phyloP scores from a whole-genome alignment of 2,797 vertebrate genomes.

The Cirrhinus molitorella region DNA sequence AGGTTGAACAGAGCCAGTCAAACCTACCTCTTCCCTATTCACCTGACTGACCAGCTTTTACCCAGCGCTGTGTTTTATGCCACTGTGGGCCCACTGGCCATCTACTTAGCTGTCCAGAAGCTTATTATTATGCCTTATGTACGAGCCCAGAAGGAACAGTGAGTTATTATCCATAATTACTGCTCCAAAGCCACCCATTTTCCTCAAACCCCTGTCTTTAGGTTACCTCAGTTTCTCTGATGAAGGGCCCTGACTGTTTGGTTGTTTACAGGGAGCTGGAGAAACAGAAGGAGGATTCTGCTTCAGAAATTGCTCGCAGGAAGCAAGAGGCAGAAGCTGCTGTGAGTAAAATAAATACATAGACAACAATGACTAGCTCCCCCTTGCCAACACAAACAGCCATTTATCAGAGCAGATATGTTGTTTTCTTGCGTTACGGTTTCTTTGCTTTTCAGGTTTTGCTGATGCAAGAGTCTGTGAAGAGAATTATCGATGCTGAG shows the following conservation, averaged over 20 bases:
- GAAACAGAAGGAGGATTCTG: slow-evolving; percentile 91
- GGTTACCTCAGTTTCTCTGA: slow-evolving; percentile 19
- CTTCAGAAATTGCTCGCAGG: slow-evolving; percentile 91
- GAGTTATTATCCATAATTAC: slow-evolving; percentile 63
- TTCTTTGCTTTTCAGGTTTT: slow-evolving; percentile 82
- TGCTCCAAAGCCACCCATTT: slow-evolving; percentile 9
- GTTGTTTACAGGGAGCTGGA: slow-evolving; percentile 81
- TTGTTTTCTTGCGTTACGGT: slow-evolving; percentile 17
- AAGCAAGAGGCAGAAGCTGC: slow-evolving; percentile 96
- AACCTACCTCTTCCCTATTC: slow-evolving; percentile 97
- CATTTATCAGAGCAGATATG: slow-evolving; percentile 13
- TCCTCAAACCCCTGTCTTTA: slow-evolving; percentile 6
- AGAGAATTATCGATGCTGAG: slow-evolving; percentile 93
- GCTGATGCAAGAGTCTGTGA: slow-evolving; percentile 98
- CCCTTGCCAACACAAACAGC: background rate
- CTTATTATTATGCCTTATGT: slow-evolving; percentile 93
- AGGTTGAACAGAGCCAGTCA: slow-evolving; percentile 96
- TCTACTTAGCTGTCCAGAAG: slow-evolving; percentile 90
- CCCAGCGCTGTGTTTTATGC: slow-evolving; percentile 97
- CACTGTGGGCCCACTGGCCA: slow-evolving; percentile 89
- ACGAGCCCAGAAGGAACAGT: slow-evolving; percentile 92
- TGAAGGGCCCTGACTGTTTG: slow-evolving; percentile 8
- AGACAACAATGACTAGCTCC: background rate
- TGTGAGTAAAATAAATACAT: slow-evolving; percentile 77
- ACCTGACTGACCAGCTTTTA: slow-evolving; percentile 95